These are phyloP conservation scores for Alectura lathami DNA, from an alignment of 2,113 vertebrate genomes.

Conservation along the genomic window DNA sequence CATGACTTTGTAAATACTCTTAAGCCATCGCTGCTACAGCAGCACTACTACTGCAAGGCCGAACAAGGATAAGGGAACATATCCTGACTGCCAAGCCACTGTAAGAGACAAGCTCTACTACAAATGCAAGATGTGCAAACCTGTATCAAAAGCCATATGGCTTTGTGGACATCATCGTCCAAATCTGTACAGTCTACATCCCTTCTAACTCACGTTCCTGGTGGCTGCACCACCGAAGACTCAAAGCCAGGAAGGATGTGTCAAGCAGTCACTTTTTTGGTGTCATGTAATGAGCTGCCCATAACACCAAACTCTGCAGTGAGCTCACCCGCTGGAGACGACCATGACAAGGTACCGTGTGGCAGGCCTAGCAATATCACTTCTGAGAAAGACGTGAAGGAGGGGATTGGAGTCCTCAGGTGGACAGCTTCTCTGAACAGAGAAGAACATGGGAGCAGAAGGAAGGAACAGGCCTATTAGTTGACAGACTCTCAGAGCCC, in stretches of 20 bases:
- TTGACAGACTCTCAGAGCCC: neutral
- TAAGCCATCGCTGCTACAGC: neutral
- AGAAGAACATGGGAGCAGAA: neutral
- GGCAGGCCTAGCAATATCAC: neutral
- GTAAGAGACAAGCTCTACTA: neutral
- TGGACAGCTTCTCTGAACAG: neutral
- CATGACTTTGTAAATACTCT: neutral
- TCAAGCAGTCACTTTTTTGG: neutral
- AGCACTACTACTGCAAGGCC: neutral
- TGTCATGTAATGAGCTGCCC: neutral
- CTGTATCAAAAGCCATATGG: neutral
- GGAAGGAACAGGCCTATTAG: neutral
- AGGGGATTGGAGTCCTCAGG: neutral
- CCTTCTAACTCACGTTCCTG: neutral
- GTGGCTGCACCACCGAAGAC: neutral
- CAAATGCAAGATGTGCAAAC: neutral
- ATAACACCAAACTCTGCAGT: too few relatives aligned
- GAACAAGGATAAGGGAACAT: neutral
- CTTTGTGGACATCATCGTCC: neutral
- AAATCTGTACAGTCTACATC: neutral
- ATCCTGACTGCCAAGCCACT: neutral
- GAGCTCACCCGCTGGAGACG: too few relatives aligned
- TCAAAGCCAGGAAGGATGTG: neutral
- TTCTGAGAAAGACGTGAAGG: neutral
- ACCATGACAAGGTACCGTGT: too few relatives aligned